phyloP scores from a whole-genome alignment of 2,888 invertebrate genomes.

The Cephus pygmeus region DNA sequence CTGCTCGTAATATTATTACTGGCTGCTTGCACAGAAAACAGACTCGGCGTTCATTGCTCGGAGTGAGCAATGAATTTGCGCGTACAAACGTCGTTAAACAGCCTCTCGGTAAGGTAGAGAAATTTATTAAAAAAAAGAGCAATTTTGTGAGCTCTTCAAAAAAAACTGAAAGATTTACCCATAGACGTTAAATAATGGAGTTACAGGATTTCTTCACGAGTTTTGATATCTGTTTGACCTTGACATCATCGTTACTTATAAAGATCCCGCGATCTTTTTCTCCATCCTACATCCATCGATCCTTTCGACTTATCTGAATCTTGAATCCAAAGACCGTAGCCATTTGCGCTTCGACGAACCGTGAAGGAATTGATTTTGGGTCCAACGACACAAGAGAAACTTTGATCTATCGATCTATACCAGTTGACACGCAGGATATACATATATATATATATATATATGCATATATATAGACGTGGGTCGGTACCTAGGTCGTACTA shows the following conservation, averaged over 20 bases:
- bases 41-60: slow-evolving; percentile 8
- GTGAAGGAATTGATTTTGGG: slow-evolving; percentile 3
- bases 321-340: not conserved
- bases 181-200: slow-evolving; percentile 2
- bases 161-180: not conserved
- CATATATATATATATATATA: not conserved
- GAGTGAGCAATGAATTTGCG: slow-evolving; percentile 21
- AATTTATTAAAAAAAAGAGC: slow-evolving; percentile 21
- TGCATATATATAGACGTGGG: slow-evolving; percentile 35
- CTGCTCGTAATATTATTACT: slow-evolving; percentile 18
- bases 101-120: not conserved
- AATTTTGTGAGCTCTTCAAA: not conserved
- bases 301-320: not conserved
- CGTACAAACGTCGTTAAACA: slow-evolving; percentile 25
- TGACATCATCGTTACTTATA: not conserved
- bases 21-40: slow-evolving; percentile 26
- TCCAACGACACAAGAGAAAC: not conserved
- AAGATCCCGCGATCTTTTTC: not conserved
- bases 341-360: not conserved
- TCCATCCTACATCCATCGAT: not conserved
- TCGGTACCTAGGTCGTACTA: slow-evolving; percentile 40
- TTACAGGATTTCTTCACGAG: slow-evolving; percentile 11
- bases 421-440: not conserved
- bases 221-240: not conserved
- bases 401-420: slow-evolving; percentile 2